These are phyloP conservation scores for Baryphthengus martii DNA, from an alignment of 2,113 vertebrate genomes.

Conservation along the genomic window DNA sequence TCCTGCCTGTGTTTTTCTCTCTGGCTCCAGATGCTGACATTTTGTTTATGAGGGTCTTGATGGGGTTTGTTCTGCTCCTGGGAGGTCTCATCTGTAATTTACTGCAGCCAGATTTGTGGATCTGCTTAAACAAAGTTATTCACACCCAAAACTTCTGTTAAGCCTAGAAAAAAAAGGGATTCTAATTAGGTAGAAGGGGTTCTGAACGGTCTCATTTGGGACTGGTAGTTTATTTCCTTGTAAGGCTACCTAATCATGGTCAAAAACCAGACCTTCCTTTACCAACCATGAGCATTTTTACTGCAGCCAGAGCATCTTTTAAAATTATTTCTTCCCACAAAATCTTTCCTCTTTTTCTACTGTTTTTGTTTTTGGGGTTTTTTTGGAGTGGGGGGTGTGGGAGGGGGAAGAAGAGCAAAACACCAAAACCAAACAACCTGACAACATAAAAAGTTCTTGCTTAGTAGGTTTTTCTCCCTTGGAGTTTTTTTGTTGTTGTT, in stretches of 20 bases:
- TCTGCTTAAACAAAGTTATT: constrained; percentile 41
- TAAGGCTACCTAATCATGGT: neutral
- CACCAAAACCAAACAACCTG: neutral
- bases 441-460: neutral
- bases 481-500: neutral
- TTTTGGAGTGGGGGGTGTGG: too few species aligned
- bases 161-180: neutral
- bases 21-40: constrained; percentile 56
- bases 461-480: neutral
- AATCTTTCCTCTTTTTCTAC: neutral
- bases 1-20: neutral
- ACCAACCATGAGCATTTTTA: neutral
- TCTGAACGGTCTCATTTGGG: constrained; percentile 6
- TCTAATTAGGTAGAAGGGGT: constrained; percentile 12
- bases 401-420: neutral
- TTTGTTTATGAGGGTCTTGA: constrained; percentile 63
- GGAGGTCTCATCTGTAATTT: constrained; percentile 43
- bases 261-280: neutral
- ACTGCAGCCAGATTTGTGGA: constrained; percentile 16
- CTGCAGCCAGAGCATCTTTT: neutral
- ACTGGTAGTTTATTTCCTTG: neutral
- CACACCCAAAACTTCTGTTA: constrained; percentile 11
- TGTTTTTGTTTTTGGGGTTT: neutral
- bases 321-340: neutral
- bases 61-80: constrained; percentile 52